Percentiles rank a stretch among this genome's conserved stretches.
Evolutionary conservation across 2,113 vertebrate genomes (phyloP).

Genomic region (Oxyruncus cristatus): DNA sequence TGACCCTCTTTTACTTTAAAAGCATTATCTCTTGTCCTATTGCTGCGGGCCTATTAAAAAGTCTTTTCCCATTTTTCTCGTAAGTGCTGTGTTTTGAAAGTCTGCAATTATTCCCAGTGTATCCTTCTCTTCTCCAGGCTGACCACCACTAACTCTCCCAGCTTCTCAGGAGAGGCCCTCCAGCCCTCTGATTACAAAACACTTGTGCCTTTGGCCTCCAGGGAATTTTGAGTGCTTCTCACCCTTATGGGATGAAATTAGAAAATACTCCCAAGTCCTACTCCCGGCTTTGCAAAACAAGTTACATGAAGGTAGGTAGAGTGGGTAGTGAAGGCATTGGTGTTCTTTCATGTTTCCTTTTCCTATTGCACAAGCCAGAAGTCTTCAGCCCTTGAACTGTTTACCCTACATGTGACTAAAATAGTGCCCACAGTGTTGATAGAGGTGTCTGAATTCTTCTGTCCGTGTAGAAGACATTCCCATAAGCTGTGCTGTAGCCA

Average conservation of each 20-base stretch:
- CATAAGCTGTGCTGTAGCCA: not conserved
- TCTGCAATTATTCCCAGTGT: not conserved
- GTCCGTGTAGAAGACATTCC: not conserved
- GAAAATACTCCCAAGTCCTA: not conserved
- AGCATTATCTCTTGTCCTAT: not conserved
- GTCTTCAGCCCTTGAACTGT: not conserved
- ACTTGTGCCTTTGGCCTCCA: not conserved
- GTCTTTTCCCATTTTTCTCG: not conserved
- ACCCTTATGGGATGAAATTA: not conserved
- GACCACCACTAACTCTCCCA: not conserved
- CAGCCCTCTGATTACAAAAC: not conserved
- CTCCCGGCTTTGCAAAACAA: not conserved
- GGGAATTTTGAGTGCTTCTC: not conserved
- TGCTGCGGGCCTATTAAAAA: not conserved
- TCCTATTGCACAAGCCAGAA: not conserved
- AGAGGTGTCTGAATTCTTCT: not conserved
- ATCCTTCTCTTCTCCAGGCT: not conserved
- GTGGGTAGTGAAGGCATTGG: not conserved
- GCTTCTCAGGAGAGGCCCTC: not conserved
- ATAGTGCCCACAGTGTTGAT: not conserved
- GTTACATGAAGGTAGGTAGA: not conserved
- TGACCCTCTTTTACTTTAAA: not conserved
- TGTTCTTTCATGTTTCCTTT: not conserved
- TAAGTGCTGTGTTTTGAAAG: not conserved
- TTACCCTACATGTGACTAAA: not conserved